Base-by-base conservation (phyloP, 1,140 invertebrate species). In the Telenomus remus region DNA sequence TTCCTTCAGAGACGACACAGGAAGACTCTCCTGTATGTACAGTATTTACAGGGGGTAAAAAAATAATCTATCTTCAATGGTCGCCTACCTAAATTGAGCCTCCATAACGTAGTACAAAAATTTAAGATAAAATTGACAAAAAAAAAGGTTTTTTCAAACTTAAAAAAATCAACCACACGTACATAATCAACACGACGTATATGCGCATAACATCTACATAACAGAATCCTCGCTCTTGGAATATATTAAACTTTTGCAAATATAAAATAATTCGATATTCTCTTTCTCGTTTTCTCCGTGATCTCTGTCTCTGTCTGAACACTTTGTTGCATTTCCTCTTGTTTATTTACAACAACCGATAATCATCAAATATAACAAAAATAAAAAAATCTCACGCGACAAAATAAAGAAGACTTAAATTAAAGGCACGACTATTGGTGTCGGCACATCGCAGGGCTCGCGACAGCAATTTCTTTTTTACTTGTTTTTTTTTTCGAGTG, bases 41-140 rank as follows among this genome's bases (percentile, higher is more conserved):
- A 69, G 43, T 73, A 78, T 78, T 60, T 79, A 60, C 65, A 64
- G 37, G 51, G 65, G 70, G 74, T 64, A 69, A 76, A 76, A 69
- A 44, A 44, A 44, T 44, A 13, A 72, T 59, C 60, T 14, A 65
- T 64, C 51, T 70, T 44, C 50, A 43, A 61, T 64, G 56, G 68
- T 66, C 75, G 72, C 75, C 78, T 85, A 85, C 72, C 82, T 85
- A 85, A 81, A 85, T 85, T 85, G 84, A 85, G 84, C 84, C 83
- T 85, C 82, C 80, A 82, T 81, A 59, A 81, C 78, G 51, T 82
- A 82, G 78, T 84, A n/a, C 76, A 81, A 82, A 57, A 65, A 48
- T 78, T 76, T 76, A 68, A 27, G 6, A 27, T 27, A 27, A 27
- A 27, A 27, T 27, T 27, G n/a, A n/a, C n/a, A 27, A 27, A 27